phyloP scores from a whole-genome alignment of 2,888 invertebrate species.

The Acleris cristana region DNA sequence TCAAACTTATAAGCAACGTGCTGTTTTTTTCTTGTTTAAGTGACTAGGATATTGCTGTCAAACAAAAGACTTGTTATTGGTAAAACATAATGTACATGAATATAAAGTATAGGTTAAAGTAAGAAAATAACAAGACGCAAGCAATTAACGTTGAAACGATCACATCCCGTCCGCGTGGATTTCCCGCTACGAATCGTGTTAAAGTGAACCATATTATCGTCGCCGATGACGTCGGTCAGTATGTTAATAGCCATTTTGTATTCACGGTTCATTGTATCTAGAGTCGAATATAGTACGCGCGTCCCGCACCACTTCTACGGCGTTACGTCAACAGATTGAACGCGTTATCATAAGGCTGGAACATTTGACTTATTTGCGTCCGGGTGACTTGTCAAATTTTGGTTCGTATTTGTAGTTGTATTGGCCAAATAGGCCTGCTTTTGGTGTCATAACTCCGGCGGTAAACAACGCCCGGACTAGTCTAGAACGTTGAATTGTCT shows the following conservation, averaged over 20 bases:
- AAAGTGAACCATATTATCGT: constrained; percentile 80
- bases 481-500: constrained; percentile 56
- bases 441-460: constrained; percentile 51
- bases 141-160: constrained; percentile 75
- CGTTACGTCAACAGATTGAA: constrained; percentile 82
- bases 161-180: constrained; percentile 80
- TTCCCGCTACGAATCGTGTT: constrained; percentile 79
- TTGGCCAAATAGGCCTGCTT: constrained; percentile 34
- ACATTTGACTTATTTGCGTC: constrained; percentile 73
- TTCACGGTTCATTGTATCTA: constrained; percentile 54
- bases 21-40: too few relatives aligned
- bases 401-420: constrained; percentile 42
- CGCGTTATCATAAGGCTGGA: constrained; percentile 75
- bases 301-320: constrained; percentile 67
- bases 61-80: constrained; percentile 11
- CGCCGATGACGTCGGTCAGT: constrained; percentile 70
- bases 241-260: constrained; percentile 53
- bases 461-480: constrained; percentile 35
- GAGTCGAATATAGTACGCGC: constrained; percentile 66
- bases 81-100: constrained; percentile 40
- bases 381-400: constrained; percentile 74
- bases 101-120: constrained; percentile 33
- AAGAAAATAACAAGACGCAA: constrained; percentile 68
- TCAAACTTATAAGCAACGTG: too few relatives aligned
- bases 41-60: too few relatives aligned